Percentiles rank a stretch among this genome's conserved stretches.
Conservation (phyloP, 2,888 invertebrate genomes). For the Neelides folsomi region DNA sequence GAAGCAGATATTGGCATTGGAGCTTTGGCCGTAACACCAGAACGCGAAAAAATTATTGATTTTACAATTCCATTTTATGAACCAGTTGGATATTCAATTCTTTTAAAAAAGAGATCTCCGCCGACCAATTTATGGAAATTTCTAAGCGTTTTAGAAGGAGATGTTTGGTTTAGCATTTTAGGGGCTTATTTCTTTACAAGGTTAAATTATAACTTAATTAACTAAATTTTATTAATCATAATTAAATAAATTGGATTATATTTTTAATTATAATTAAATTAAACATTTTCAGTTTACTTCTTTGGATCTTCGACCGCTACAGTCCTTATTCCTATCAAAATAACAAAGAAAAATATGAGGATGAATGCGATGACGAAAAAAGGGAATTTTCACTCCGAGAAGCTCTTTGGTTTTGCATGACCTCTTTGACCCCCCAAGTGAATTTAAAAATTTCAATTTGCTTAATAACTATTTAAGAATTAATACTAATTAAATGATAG, state of each 20-base stretch:
- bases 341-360: slow-evolving; percentile 72
- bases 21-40: slow-evolving; percentile 87
- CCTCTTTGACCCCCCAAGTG: slow-evolving; percentile 77
- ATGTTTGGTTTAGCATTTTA: slow-evolving; percentile 91
- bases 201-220: slow-evolving; percentile 37
- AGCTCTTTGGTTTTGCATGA: slow-evolving; percentile 97
- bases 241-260: too few relatives aligned
- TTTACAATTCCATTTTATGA: slow-evolving; percentile 61
- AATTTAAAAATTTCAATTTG: background rate
- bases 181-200: slow-evolving; percentile 89
- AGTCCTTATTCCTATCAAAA: slow-evolving; percentile 94
- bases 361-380: slow-evolving; percentile 60
- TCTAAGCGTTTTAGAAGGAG: slow-evolving; percentile 82
- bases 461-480: background rate
- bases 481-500: background rate
- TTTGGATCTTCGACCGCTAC: slow-evolving; percentile 93
- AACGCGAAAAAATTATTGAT: slow-evolving; percentile 84
- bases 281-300: slow-evolving; percentile 54
- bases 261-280: background rate
- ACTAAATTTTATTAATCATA: background rate
- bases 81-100: slow-evolving; percentile 85
- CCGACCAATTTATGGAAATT: slow-evolving; percentile 91
- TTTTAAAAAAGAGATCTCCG: slow-evolving; percentile 77
- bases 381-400: slow-evolving; percentile 87
- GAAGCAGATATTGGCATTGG: slow-evolving; percentile 85